Evolutionary conservation across 2,888 invertebrate species (phyloP).

Genomic region (Pteria penguin): DNA sequence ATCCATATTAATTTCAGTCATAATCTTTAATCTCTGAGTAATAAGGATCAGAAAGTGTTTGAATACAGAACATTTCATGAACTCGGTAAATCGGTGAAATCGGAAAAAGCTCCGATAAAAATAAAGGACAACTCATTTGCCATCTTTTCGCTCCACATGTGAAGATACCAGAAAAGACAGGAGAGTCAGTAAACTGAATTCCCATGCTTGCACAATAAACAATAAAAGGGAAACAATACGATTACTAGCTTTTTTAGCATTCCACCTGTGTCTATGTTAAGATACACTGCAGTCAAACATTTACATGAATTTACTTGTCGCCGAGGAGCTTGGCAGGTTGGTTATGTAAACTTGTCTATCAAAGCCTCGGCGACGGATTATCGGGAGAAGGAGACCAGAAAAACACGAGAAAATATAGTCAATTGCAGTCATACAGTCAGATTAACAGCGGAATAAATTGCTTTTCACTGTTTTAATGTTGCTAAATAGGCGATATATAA

Average conservation of each 20-base stretch:
- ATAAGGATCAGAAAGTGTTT: too few relatives aligned
- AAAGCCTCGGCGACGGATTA: conserved; percentile 9
- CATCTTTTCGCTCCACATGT: too few relatives aligned
- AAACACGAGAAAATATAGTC: conserved; percentile 18
- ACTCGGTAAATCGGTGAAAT: too few relatives aligned
- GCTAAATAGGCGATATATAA: not conserved
- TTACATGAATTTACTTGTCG: conserved; percentile 11
- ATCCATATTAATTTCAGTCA: too few relatives aligned
- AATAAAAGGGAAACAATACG: conserved; percentile 12
- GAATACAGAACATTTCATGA: too few relatives aligned
- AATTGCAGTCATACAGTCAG: conserved; percentile 25
- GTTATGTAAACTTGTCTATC: conserved; percentile 34
- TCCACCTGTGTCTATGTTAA: conserved; percentile 5
- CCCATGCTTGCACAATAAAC: conserved; percentile 12
- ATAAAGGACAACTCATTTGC: too few relatives aligned
- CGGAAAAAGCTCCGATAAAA: too few relatives aligned
- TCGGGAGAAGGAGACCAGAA: conserved; percentile 12
- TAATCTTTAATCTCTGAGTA: too few relatives aligned
- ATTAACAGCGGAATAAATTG: conserved; percentile 24
- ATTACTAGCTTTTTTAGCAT: conserved; percentile 10
- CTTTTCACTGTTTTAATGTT: conserved; percentile 22
- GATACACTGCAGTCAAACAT: conserved; percentile 22
- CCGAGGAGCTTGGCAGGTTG: conserved; percentile 32
- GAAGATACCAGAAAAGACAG: not conserved
- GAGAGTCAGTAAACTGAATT: not conserved